Conservation (phyloP, 2,113 vertebrate genomes). For the Oncorhynchus nerka region DNA sequence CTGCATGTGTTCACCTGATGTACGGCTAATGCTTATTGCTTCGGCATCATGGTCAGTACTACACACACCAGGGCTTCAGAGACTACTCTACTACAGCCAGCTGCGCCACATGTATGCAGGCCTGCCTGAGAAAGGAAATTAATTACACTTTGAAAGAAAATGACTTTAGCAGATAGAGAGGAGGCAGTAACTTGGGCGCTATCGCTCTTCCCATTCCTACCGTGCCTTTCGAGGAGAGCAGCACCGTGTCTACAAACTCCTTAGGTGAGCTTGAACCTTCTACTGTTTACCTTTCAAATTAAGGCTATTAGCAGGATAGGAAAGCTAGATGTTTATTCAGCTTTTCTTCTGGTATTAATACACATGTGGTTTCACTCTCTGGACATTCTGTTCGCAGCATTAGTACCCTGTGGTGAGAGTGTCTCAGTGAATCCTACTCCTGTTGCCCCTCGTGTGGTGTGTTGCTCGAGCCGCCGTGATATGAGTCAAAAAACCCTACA, state of each 20-base stretch:
- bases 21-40: conserved; percentile 60
- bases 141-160: conserved; percentile 75
- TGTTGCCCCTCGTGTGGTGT: conserved; percentile 18
- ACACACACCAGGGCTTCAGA: conserved; percentile 23
- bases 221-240: conserved; percentile 37
- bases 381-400: conserved; percentile 21
- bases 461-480: conserved; percentile 1
- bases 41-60: conserved; percentile 9
- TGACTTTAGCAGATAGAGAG: conserved; percentile 74
- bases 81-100: conserved; percentile 23
- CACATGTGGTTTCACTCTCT: conserved; percentile 66
- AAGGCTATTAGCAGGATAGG: conserved; percentile 68
- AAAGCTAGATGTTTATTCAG: conserved; percentile 45
- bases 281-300: conserved; percentile 70
- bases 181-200: conserved; percentile 48
- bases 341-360: conserved; percentile 49
- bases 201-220: conserved; percentile 32
- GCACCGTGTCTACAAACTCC: conserved; percentile 46
- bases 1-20: neutral
- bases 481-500: conserved; percentile 21
- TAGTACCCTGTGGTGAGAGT: conserved; percentile 39
- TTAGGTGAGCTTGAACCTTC: conserved; percentile 58
- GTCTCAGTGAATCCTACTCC: conserved; percentile 37
- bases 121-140: conserved; percentile 73
- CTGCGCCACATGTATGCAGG: conserved; percentile 53